Evolutionary conservation across 1,140 invertebrate species (phyloP), one percentile per base, ranked within the genome.

Genomic region (Drosophila willistoni): DNA sequence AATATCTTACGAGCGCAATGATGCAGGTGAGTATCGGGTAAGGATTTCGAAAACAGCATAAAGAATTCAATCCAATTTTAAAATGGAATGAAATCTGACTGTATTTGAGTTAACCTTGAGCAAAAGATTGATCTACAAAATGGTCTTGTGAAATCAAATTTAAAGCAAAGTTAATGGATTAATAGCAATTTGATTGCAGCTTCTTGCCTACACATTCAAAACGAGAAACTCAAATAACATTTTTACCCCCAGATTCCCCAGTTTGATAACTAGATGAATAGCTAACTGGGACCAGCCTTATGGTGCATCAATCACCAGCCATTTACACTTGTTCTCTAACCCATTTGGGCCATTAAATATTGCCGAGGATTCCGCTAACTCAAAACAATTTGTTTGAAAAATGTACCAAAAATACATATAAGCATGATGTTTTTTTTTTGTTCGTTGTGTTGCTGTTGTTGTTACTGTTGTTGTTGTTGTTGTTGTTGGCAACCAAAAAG

Each of bases 281-380:
- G 29, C 29, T 29, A 29, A 29, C 29, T 29, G 29, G 29, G 6
- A 29, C 29, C 29, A 29, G 29, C 29, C n/a, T 6, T 9, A 17
- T 17, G 14, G 7, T 76, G 81, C 76, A 83, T 84, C 82, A 81
- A 85, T 86, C 79, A 81, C 60, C 62, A 65, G 17, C 71, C 67
- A 57, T 70, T 69, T 10, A n/a, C 29, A 36, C 14, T 51, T 62
- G 22, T 12, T 41, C 41, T 25, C 41, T 5, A 22, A 42, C 25
- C 34, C 19, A 42, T 65, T 41, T 64, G 65, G 71, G 65, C 73
- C 75, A 82, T 82, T 82, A 82, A 57, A 71, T 68, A 22, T 17
- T 25, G 36, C 34, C 51, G 34, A 39, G 51, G 73, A 51, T 22
- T 64, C 42, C 25, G 62, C 59, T 67, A 51, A 74, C 12, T 67